Base-by-base conservation (phyloP, 30 jellyfish, hydroid and myxozoan genomes). In the Aurelia sp. region DNA sequence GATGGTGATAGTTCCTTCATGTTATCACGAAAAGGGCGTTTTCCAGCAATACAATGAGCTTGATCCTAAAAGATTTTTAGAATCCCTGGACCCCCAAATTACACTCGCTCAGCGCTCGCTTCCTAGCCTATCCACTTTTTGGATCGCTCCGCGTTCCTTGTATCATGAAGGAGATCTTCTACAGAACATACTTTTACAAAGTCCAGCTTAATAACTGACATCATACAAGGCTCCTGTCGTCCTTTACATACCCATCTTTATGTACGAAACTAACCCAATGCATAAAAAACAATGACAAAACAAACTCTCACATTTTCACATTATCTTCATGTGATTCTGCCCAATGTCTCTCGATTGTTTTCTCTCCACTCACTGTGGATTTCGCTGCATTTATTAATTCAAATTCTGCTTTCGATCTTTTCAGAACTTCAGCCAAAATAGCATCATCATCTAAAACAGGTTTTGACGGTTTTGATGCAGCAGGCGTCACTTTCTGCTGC, bases 321-420 rank as follows among this genome's bases (percentile, higher is more conserved):
- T 84, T 53, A 31, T 51, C 85, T n/a, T 80, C 85, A 31, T 90
- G 90, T 24, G 97, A 72, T 35, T 72, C 82, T 1, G 84, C 91
- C 69, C 78, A 59, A 13, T 55, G 68, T 63, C 73, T 75, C 72
- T 80, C 94, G n/a, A 89, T 30, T 18, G 76, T 84, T 50, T 77
- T 48, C 47, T 20, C 86, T n/a, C 41, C 67, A 5, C 57, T 22
- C 35, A 69, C 88, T 22, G 51, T 85, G 27, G 67, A 72, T 61
- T 78, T 90, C 31, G 79, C 24, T 62, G 88, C 91, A 44, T 44
- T 44, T 44, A 44, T 44, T 8, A 44, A 44, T 86, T 95, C 96
- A 74, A 82, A 95, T 74, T 95, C 99, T 64, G 60, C 89, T 78
- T 85, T 87, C 63, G 99, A 95, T 70, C 61, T 72, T 55, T 72